Evolutionary conservation across 2,888 invertebrate species (phyloP), one percentile per base, ranked within the genome.

Genomic region (Heteromyza rotundicornis): DNA sequence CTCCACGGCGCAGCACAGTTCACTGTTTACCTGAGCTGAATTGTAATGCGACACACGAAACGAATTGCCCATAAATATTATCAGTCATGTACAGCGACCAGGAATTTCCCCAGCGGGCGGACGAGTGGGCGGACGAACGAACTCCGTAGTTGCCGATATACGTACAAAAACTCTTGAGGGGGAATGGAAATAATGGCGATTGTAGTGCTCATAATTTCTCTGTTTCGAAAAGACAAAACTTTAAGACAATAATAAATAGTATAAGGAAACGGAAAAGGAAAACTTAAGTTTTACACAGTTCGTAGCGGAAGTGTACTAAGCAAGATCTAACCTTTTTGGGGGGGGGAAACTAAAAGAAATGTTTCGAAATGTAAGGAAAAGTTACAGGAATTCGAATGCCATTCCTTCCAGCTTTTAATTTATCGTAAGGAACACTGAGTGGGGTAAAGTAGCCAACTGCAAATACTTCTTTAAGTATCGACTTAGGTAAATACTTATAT

Each of bases 41-140:
- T 57, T 53, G 49, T 58, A 57, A 53, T 57, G 54, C 54, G 49
- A 36, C 23, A 51, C 51, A 58, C 57, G 20, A 55, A 56, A 56
- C 63, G 53, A 59, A 56, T 59, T 56, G 59, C 24, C 59, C 59
- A 56, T 59, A 63, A 63, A 63, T 59, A 57, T 62, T 62, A 62
- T 54, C 57, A 51, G 56, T 59, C 59, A 59, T 55, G 47, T 44
- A 51, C 36, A 47, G 27, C 40, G n/a, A 35, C 50, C 49, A 58
- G 47, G 62, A 36, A 49, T 36, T 57, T 22, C 20, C 17, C 19
- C 8, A n/a, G 40, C 40, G 40, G 12, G 40, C n/a, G 10, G 40
- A 40, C 14, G 7, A 8, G 32, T 14, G 40, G 40, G 40, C 40
- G 14, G 14, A 12, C 14, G 5, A n/a, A n/a, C 40, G n/a, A n/a